Evolutionary conservation across 2,797 vertebrate species (phyloP).

Genomic region (Carduelis carduelis): DNA sequence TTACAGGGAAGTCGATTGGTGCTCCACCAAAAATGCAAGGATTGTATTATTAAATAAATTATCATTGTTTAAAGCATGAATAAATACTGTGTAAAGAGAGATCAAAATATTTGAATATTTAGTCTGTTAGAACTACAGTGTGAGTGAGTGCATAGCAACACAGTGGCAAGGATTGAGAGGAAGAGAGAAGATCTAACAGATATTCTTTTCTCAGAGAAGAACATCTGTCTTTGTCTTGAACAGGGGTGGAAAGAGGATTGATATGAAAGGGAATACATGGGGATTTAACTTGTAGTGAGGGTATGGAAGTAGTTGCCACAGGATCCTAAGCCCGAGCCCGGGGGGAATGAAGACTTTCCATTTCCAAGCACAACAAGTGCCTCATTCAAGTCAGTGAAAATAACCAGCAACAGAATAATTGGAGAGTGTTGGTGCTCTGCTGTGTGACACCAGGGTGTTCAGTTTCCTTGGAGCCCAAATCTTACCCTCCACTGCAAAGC

Average conservation of each 20-base stretch:
- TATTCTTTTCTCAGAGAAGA: background rate
- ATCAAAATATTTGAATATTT: constrained; percentile 11
- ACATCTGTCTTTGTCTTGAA: background rate
- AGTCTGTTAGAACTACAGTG: background rate
- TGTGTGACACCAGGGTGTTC: background rate
- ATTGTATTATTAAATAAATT: background rate
- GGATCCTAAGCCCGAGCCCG: background rate
- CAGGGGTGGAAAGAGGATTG: background rate
- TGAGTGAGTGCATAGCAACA: background rate
- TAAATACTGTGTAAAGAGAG: background rate
- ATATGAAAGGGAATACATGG: background rate
- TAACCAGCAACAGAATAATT: background rate
- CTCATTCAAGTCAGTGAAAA: background rate
- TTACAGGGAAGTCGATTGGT: background rate
- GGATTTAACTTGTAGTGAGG: background rate
- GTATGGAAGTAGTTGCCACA: background rate
- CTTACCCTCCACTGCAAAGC: background rate
- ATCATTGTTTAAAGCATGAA: background rate
- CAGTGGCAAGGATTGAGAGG: background rate
- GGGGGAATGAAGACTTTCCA: background rate
- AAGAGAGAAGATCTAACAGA: background rate
- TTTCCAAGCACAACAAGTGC: background rate
- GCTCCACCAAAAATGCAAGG: background rate
- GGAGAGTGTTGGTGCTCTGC: background rate
- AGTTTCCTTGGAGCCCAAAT: background rate